A percentile compares a stretch with the other conserved stretches of the same genome.
Conservation (phyloP, 2,113 vertebrate species). For the Hylia prasina region DNA sequence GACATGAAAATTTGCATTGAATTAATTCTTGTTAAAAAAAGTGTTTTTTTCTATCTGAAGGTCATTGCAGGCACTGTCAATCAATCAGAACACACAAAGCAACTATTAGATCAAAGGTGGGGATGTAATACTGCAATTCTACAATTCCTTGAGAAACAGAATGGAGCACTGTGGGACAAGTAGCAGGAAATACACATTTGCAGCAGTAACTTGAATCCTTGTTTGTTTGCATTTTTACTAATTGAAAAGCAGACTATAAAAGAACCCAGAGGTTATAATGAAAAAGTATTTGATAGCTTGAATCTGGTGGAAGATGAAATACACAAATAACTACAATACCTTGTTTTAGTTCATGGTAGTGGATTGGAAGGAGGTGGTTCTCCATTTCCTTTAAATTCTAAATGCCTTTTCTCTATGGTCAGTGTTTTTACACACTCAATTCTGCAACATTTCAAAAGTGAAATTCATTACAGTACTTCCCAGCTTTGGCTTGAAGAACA, state of each 20-base stretch:
- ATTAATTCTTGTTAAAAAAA: background rate
- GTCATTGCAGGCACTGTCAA: background rate
- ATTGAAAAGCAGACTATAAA: background rate
- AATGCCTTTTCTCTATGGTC: background rate
- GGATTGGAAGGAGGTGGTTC: fast-evolving
- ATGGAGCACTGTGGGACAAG: background rate
- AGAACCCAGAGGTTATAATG: background rate
- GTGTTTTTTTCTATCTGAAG: background rate
- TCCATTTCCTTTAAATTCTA: background rate
- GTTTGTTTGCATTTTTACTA: background rate
- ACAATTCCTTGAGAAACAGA: background rate
- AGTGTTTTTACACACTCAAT: background rate
- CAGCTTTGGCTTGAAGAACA: background rate
- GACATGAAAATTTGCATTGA: background rate
- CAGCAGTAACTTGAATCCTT: background rate
- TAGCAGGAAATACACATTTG: background rate
- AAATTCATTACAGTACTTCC: background rate
- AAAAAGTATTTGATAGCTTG: background rate
- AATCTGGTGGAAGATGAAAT: background rate
- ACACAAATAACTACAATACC: background rate
- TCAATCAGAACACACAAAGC: background rate
- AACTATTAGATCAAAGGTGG: background rate
- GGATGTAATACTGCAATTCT: background rate
- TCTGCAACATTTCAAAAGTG: background rate
- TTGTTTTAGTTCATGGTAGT: background rate